These are phyloP conservation scores for Lasaia peninsularis DNA, from an alignment of 1,140 invertebrate species.

Conservation along the genomic window DNA sequence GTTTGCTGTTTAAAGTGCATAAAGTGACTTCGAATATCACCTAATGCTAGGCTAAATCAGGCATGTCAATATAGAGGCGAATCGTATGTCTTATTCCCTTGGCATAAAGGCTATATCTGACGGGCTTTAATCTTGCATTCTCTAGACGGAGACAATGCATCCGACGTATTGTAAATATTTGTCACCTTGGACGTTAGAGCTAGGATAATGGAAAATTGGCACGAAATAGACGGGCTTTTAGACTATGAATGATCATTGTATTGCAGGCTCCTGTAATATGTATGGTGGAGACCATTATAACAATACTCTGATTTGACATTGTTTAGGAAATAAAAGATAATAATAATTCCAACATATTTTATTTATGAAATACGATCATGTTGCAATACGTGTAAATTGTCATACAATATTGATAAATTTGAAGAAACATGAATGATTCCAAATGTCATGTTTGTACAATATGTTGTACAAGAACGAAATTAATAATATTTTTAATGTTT, in stretches of 20 bases:
- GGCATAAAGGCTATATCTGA: slow-evolving; percentile 7
- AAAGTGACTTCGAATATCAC: slow-evolving; percentile 13
- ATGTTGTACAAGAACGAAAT: no score
- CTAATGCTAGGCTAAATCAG: slow-evolving; percentile 16
- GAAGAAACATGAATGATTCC: no score
- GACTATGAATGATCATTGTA: slow-evolving; percentile 50
- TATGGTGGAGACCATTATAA: neutral
- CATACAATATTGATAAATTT: no score
- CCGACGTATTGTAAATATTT: slow-evolving; percentile 60
- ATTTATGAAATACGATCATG: no score
- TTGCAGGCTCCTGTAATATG: slow-evolving; percentile 28
- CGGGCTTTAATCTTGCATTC: slow-evolving; percentile 21
- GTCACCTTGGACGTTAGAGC: slow-evolving; percentile 48
- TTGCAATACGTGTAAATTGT: no score
- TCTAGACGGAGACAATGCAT: slow-evolving; percentile 46
- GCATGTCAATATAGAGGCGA: neutral
- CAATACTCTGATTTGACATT: no score
- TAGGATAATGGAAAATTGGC: slow-evolving; percentile 61
- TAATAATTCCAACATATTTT: no score
- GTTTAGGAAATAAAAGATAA: no score
- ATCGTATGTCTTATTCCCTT: slow-evolving; percentile 8
- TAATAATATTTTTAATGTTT: no score
- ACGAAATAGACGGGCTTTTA: slow-evolving; percentile 45
- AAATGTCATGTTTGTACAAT: no score
- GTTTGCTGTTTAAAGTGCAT: slow-evolving; percentile 12